phyloP scores from a whole-genome alignment of 2,888 invertebrate species.

The Trachelus troglodyta region DNA sequence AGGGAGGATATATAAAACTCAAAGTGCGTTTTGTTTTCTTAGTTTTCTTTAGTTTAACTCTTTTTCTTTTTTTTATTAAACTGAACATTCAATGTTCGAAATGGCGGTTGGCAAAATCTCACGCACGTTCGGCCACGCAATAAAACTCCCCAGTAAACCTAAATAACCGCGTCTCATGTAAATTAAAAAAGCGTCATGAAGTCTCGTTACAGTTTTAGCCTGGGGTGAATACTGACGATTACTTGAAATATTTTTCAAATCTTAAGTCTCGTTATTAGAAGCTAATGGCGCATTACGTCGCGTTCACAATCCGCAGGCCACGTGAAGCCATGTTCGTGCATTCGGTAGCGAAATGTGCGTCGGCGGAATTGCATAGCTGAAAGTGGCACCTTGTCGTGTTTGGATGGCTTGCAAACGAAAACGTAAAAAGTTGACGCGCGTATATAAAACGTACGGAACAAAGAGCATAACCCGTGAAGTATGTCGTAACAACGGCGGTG shows the following conservation, averaged over 20 bases:
- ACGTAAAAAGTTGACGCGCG: conserved; percentile 55
- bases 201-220: background rate
- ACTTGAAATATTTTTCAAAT: background rate
- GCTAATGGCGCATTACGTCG: background rate
- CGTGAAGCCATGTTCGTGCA: background rate
- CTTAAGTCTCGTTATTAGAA: background rate
- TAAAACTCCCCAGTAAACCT: too few species aligned
- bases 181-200: too few species aligned
- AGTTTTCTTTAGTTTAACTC: background rate
- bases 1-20: background rate
- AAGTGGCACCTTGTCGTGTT: conserved; percentile 17
- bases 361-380: background rate
- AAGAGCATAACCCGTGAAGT: background rate
- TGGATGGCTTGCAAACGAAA: conserved; percentile 64
- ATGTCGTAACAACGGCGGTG: background rate
- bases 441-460: background rate
- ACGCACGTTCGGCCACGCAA: background rate
- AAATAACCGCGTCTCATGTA: too few species aligned
- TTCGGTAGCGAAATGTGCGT: background rate
- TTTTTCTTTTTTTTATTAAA: background rate
- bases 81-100: background rate
- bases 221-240: background rate
- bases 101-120: background rate
- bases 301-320: background rate
- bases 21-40: background rate